Conservation (phyloP, 2,797 vertebrate species). For the Notamacropus eugenii region DNA sequence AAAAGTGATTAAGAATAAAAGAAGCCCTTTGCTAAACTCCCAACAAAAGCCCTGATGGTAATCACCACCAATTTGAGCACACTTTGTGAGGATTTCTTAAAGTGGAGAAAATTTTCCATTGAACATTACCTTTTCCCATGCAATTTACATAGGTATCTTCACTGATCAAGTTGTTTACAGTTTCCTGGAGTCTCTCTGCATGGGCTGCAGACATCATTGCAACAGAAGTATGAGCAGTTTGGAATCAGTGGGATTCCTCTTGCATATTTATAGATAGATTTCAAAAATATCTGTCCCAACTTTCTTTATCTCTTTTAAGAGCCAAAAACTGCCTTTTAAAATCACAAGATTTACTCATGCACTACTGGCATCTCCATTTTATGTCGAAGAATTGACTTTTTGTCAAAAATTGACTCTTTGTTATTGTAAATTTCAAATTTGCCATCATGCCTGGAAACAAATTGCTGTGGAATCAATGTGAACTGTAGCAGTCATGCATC, state of each 20-base stretch:
- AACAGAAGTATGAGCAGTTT: constrained; percentile 71
- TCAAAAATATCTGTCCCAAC: constrained; percentile 61
- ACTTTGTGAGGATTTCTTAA: constrained; percentile 62
- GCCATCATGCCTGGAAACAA: background rate
- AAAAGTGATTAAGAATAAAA: constrained; percentile 75
- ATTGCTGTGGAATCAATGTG: background rate
- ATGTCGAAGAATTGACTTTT: constrained; percentile 17
- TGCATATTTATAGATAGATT: constrained; percentile 77
- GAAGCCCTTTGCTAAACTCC: constrained; percentile 60
- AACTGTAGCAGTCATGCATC: background rate
- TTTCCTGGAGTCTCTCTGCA: constrained; percentile 53
- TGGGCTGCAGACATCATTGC: constrained; percentile 54
- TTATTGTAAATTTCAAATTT: constrained; percentile 37
- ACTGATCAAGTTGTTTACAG: constrained; percentile 63
- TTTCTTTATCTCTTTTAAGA: constrained; percentile 42
- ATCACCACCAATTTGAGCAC: constrained; percentile 69
- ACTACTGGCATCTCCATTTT: constrained; percentile 30
- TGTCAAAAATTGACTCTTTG: constrained; percentile 22
- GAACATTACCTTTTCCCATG: constrained; percentile 71
- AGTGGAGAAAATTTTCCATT: constrained; percentile 50
- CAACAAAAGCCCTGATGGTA: constrained; percentile 72
- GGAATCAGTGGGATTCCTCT: constrained; percentile 48
- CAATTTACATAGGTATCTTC: constrained; percentile 70
- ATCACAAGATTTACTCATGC: constrained; percentile 45
- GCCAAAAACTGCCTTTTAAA: constrained; percentile 43